Percentiles rank a stretch among this genome's conserved stretches.
phyloP scores from a whole-genome alignment of 2,888 invertebrate species.

The Muscina levida region DNA sequence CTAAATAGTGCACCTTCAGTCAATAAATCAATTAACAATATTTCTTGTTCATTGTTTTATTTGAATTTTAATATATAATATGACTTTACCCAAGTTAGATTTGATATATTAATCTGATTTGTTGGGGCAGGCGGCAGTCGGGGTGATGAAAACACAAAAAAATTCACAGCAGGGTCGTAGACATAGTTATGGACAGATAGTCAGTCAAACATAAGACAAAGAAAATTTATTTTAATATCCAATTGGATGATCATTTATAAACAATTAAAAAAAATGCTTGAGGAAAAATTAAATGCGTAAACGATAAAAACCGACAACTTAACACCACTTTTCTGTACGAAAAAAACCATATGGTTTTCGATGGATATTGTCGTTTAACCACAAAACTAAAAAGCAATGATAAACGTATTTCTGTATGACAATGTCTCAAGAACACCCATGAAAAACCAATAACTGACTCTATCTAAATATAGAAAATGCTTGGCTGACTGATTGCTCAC shows the following conservation, averaged over 20 bases:
- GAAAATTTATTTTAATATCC: constrained; percentile 22
- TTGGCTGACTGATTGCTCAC: no score
- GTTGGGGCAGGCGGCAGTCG: neutral
- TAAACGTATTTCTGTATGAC: no score
- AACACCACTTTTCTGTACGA: neutral
- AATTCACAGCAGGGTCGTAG: neutral
- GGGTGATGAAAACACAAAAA: neutral
- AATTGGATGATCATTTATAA: neutral
- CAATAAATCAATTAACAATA: constrained; percentile 45
- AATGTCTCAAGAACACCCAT: no score
- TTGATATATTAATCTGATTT: constrained; percentile 5
- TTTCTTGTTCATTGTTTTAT: constrained; percentile 47
- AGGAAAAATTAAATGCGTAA: neutral
- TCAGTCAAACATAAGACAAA: neutral
- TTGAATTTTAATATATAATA: constrained; percentile 45
- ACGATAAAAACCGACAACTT: neutral
- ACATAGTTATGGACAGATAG: neutral
- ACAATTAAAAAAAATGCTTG: neutral
- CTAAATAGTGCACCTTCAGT: constrained; percentile 28
- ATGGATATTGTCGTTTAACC: no score
- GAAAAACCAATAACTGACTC: no score
- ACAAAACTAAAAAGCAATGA: no score
- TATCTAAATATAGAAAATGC: no score
- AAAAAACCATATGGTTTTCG: no score
- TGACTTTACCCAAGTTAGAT: constrained; percentile 19